Base-by-base conservation (phyloP, 2,888 invertebrate species). In the Acrobasis consociella region DNA sequence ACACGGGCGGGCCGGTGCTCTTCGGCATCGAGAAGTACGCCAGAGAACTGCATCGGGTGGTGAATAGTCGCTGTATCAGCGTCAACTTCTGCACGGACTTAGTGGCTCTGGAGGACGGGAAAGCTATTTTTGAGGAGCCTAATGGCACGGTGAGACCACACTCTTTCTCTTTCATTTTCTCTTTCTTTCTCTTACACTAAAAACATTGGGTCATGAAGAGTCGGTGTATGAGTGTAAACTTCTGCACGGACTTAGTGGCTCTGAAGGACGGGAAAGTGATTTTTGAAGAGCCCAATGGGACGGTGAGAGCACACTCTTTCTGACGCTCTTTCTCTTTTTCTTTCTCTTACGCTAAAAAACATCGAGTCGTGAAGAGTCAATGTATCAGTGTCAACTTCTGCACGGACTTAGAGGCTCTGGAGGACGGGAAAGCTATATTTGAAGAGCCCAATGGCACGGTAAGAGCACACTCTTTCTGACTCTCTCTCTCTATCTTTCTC, bases 1-100 rank as follows among this genome's bases (percentile, higher is more conserved):
- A 96, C 78, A 97, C 98, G 1, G 94, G 98, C 0, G 91, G 97
- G 46, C 95, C 95, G 0, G 95, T 95, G 0, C 94, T 99, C 67
- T 99, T 99, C 87, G 97, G 97, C 0, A 96, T 98, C 0, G 96
- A 97, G 75, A 96, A 97, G 78, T 99, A 99, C 83, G 97, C 98
- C 0, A 94, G 95, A 65, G 95, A 96, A 1, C 87, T 99, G 39
- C 94, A 94, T 93, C 90, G 94, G 66, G 87, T 98, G 9, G 95
- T 95, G 0, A 87, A 94, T 52, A 81, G 90, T 37, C 94, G 97
- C 22, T 86, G 95, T 68, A 96, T 99, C 58, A 88, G 94, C 52
- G 96, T 98, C 0, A 97, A 97, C 80, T 91, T 95, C 22, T 89
- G 94, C 53, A 93, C 93, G 76, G 95, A 97, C 82, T 92, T 99